Percentiles rank a stretch among this genome's conserved stretches.
Conservation (phyloP, 2,113 vertebrate species). For the Oceanodroma tethys region DNA sequence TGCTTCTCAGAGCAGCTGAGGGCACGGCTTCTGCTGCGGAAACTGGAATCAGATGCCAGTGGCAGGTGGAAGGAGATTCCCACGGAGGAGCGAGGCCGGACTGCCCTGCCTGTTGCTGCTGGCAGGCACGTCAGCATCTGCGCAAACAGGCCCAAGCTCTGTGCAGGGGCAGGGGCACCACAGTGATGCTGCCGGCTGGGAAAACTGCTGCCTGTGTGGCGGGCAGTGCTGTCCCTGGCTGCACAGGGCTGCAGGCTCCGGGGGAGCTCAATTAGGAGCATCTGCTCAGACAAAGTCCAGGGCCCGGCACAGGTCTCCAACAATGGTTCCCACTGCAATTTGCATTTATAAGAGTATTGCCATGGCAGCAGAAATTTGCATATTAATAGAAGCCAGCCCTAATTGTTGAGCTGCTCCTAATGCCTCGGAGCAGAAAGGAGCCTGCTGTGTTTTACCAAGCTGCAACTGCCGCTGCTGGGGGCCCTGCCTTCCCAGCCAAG, state of each 20-base stretch:
- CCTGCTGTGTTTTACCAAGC: background rate
- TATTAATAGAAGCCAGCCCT: constrained; percentile 14
- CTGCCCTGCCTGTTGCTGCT: background rate
- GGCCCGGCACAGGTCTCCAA: background rate
- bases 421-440: background rate
- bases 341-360: background rate
- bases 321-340: background rate
- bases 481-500: background rate
- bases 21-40: background rate
- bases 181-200: background rate
- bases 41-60: background rate
- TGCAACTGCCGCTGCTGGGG: background rate
- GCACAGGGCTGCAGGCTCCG: background rate
- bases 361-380: constrained; percentile 32
- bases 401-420: constrained; percentile 11
- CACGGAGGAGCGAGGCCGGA: background rate
- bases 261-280: background rate
- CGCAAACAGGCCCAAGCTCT: background rate
- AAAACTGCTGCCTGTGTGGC: too few relatives aligned
- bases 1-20: background rate
- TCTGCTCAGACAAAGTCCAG: background rate
- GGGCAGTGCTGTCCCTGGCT: background rate
- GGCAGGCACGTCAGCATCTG: background rate
- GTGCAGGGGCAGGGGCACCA: background rate
- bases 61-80: background rate